A percentile compares a stretch with the other conserved stretches of the same genome.
Evolutionary conservation across 2,888 invertebrate species (phyloP).

Genomic region (Sesamia inferens): DNA sequence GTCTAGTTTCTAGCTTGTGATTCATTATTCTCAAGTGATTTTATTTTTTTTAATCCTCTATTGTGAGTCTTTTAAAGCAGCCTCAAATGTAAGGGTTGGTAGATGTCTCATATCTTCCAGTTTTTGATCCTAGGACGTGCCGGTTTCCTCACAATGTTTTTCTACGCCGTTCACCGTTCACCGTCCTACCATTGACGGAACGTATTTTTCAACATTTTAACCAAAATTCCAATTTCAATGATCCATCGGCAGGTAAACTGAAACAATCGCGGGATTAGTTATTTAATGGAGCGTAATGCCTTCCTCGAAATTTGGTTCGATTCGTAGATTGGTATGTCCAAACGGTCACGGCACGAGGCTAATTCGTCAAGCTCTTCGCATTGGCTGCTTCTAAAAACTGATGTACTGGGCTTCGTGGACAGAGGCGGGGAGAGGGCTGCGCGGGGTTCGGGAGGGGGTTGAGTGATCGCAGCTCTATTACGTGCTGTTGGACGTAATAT

Average conservation of each 20-base stretch:
- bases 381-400: slow-evolving; percentile 71
- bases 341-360: slow-evolving; percentile 77
- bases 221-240: slow-evolving; percentile 29
- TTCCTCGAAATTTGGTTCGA: slow-evolving; percentile 67
- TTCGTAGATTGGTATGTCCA: slow-evolving; percentile 66
- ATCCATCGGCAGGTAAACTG: slow-evolving; percentile 40
- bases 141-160: background rate
- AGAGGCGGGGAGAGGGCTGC: slow-evolving; percentile 46
- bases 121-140: background rate
- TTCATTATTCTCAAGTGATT: background rate
- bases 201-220: slow-evolving; percentile 12
- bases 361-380: slow-evolving; percentile 80
- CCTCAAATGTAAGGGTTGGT: background rate
- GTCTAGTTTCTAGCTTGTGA: slow-evolving; percentile 16
- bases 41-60: background rate
- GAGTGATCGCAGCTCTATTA: slow-evolving; percentile 80
- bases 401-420: slow-evolving; percentile 61
- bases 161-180: background rate
- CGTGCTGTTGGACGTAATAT: slow-evolving; percentile 81
- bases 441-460: slow-evolving; percentile 64
- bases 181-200: background rate
- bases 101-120: background rate
- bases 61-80: slow-evolving; percentile 12
- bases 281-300: slow-evolving; percentile 74
- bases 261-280: slow-evolving; percentile 64